A percentile compares a stretch with the other conserved stretches of the same genome.
These are phyloP conservation scores for Dasyurus viverrinus DNA, from an alignment of 2,113 vertebrate species.

Conservation along the genomic window DNA sequence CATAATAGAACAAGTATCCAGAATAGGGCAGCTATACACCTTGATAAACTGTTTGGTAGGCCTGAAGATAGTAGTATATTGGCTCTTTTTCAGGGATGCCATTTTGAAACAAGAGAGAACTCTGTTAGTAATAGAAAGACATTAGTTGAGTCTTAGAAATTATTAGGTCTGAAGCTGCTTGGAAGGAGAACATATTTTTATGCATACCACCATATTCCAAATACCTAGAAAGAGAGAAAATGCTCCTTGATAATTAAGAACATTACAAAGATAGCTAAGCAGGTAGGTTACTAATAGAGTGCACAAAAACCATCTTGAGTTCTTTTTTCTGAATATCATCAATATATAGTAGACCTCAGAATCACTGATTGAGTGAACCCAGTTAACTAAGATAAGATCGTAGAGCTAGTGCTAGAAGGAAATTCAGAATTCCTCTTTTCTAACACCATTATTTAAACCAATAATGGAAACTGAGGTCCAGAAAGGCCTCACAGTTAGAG, in stretches of 20 bases:
- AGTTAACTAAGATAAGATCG: neutral
- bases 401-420: neutral
- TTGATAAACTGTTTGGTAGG: neutral
- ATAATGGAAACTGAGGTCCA: neutral
- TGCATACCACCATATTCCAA: neutral
- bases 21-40: neutral
- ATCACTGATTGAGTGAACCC: neutral
- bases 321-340: neutral
- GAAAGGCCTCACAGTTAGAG: neutral
- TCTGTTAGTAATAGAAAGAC: neutral
- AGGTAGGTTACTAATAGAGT: neutral
- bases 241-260: neutral
- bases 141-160: neutral
- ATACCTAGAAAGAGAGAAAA: neutral
- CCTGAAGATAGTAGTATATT: neutral
- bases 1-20: neutral
- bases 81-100: neutral
- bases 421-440: neutral
- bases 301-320: neutral
- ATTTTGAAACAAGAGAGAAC: neutral
- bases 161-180: neutral
- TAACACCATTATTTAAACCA: neutral
- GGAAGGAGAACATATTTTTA: neutral
- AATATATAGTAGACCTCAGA: neutral
- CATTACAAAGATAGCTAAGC: neutral